Base-by-base conservation (phyloP, 2,113 vertebrate genomes). In the Illadopsis cleaveri region DNA sequence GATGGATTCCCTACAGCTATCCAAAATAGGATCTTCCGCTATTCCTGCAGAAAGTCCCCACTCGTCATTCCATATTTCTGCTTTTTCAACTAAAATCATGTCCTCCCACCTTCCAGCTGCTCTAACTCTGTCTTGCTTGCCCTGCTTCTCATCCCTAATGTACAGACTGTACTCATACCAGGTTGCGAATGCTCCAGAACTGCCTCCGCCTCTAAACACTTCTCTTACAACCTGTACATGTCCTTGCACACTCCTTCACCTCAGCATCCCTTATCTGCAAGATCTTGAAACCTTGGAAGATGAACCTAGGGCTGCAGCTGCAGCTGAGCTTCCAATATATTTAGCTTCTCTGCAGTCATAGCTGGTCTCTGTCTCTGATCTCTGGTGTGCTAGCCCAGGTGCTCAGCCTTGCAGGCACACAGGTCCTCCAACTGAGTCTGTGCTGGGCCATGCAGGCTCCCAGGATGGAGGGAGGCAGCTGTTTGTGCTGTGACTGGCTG, bases 101-200 rank as follows among this genome's bases (percentile, higher is more conserved):
- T 93, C 81, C 80, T 95, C 93, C 95, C 81, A 94, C 93, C 47
- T 86, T 86, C 77, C 64, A 6, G 91, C 94, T 95, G 93, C 83
- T 96, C 71, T 60, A 57, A 37, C 68, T 90, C 68, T 73, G 6
- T 76, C 27, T 47, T 69, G 40, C 64, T 79, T 93, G 72, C 69
- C 69, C 86, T 91, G 81, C 35, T 94, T 93, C 69, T 77, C 50
- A 47, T 86, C 42, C 30, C 47, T 79, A 4, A 18, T 8, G 9
- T 73, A 71, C 81, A 93, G 75, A 72, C 65, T 84, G 77, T 91
- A 65, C 80, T 86, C 64, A 6, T 31, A 73, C n/a, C 24, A 42
- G 72, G 15, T 58, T 96, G 72, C 18, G 10, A 66, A 21, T 51
- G 51, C 92, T 96, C 81, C 90, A 51, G 56, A 89, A 27, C 56